Base-by-base conservation (phyloP, 2,797 vertebrate genomes). In the Champsocephalus gunnari region DNA sequence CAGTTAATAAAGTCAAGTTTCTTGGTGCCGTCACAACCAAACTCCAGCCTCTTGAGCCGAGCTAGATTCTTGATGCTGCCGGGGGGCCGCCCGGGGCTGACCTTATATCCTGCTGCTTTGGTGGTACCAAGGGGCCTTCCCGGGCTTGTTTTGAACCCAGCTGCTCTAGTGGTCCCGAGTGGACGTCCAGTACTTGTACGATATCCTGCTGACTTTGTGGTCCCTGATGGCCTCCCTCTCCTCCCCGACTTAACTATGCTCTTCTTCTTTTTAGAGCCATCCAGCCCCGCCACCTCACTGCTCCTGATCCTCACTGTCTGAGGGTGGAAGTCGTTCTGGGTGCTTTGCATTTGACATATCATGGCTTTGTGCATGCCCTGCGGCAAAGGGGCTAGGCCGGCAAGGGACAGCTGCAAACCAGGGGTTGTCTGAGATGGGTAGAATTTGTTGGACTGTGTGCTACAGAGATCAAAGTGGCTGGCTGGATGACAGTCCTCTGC, bases 121-220 rank as follows among this genome's bases (percentile, higher is more conserved):
- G 98, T 99, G 77, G 98, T 99, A 75, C 98, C 98, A 65, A 99
- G 92, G 72, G 98, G 98, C 94, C 98, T 96, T 81, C 98, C 98
- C 14, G 98, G 98, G 93, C 98, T 99, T 89, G 98, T 99, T 93
- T 99, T 99, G 96, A 99, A 99, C 82, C 98, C 98, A 61, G 98
- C 98, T 3, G 98, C 98, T 94, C 97, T 97, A 77, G 98, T 99
- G 80, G 98, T 99, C 73, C 98, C 98, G 67, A 97, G 94, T 66
- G 98, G 98, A 90, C 98, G 96, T 55, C 98, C 98, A 2, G 98
- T 99, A 94, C 98, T 99, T 71, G 98, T 99, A 83, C 98, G 96
- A 93, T 99, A 99, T 79, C 98, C 98, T 13, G 98, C 98, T 24
- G 94, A 96, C 93, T 99, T 99, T n/a, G 98, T 99, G 90, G 98